Base-by-base conservation (phyloP, 2,888 invertebrate genomes). In the Microplitis deprimator region DNA sequence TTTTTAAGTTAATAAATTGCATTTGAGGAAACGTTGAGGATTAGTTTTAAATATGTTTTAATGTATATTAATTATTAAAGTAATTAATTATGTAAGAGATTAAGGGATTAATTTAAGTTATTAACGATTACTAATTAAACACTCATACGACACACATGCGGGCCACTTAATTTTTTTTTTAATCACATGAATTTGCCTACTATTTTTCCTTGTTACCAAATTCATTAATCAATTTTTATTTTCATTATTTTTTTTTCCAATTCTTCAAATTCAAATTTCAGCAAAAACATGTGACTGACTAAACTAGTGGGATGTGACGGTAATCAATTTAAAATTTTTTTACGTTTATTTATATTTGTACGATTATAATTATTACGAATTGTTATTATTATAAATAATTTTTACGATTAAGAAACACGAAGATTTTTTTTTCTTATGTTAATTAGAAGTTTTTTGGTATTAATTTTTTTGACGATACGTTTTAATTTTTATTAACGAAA, bases 71-170 rank as follows among this genome's bases (percentile, higher is more conserved):
- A 77, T 65, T 72, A 75, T 69, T 20, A 29, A 70, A 64, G 78
- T 75, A 72, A 73, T 70, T 50, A 59, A 75, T 71, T 79, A 81
- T 77, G 79, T 77, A 78, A 81, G 83, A 80, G 81, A 81, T 81
- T 77, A 65, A 80, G 72, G 78, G 77, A 77, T 73, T 82, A 74
- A 79, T 79, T 69, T 80, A 81, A 83, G 77, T 81, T 81, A 79
- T 77, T 81, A 84, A 83, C 81, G 81, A 78, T 80, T 83, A 81
- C 80, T 82, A 81, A 82, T 84, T 79, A 72, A 61, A 79, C 85
- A 85, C 29, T 83, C 85, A 83, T 81, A 79, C 85, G 73, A 82
- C 80, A 83, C 79, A 79, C 79, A 81, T 80, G 83, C 81, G 82
- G 82, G 81, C 81, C 81, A 79, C 77, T 79, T 77, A 40, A 64